Conservation (phyloP, 2,797 vertebrate genomes). For the Anolis apletophallus region DNA sequence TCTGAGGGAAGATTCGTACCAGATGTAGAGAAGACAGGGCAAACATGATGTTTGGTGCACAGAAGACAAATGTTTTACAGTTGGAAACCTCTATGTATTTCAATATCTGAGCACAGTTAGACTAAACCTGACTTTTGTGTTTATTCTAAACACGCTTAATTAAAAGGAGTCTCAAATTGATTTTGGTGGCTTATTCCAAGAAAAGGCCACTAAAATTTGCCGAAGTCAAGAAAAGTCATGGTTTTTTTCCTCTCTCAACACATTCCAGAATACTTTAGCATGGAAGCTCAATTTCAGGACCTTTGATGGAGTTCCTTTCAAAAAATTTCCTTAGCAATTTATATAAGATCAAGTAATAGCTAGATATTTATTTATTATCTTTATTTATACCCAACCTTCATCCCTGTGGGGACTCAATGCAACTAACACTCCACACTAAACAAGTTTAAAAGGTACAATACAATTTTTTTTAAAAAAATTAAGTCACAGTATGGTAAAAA, state of each 20-base stretch:
- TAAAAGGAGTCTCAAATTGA: neutral
- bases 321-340: neutral
- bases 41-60: conserved; percentile 67
- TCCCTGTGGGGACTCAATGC: too few species aligned
- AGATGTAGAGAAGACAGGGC: conserved; percentile 72
- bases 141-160: neutral
- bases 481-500: too few species aligned
- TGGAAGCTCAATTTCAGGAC: too few species aligned
- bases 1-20: conserved; percentile 72
- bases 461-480: too few species aligned
- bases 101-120: conserved; percentile 13
- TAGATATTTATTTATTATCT: too few species aligned
- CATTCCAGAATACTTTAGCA: too few species aligned
- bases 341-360: too few species aligned
- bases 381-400: too few species aligned
- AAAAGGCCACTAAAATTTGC: neutral
- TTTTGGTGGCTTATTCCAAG: neutral
- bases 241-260: too few species aligned
- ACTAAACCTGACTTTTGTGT: neutral
- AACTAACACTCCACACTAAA: too few species aligned
- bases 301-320: too few species aligned
- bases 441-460: too few species aligned
- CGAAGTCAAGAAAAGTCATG: neutral
- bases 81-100: conserved; percentile 48
- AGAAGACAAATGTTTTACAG: conserved; percentile 41